These are phyloP conservation scores for Danaus plexippus DNA, from an alignment of 1,140 invertebrate species.

Conservation along the genomic window DNA sequence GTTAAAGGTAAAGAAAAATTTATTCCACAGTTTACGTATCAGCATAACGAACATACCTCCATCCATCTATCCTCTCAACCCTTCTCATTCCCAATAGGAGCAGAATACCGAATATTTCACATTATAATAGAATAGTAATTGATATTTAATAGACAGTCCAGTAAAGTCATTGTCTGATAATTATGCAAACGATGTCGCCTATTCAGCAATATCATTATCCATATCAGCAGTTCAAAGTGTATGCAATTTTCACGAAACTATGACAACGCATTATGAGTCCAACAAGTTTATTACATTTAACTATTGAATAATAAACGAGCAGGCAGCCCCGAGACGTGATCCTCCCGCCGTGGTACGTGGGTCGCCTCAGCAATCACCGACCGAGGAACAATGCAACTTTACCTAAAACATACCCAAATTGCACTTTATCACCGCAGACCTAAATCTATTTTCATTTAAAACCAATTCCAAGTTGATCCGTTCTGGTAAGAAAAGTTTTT, in stretches of 20 bases:
- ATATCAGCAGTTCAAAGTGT: slow-evolving; percentile 19
- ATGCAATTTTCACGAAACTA: slow-evolving; percentile 25
- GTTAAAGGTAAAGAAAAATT: no score
- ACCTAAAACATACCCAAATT: slow-evolving; percentile 36
- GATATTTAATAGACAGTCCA: no score
- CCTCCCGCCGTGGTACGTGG: slow-evolving; percentile 38
- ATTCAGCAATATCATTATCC: slow-evolving; percentile 6
- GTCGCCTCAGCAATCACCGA: slow-evolving; percentile 29
- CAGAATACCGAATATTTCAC: no score
- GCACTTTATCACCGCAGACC: slow-evolving; percentile 35
- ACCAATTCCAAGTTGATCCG: slow-evolving; percentile 28
- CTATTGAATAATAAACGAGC: slow-evolving; percentile 59
- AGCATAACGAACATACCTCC: no score
- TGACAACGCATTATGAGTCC: slow-evolving; percentile 29
- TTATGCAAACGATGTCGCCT: no score
- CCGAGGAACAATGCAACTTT: slow-evolving; percentile 29
- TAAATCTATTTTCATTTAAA: slow-evolving; percentile 24
- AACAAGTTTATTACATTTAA: slow-evolving; percentile 56
- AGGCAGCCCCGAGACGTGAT: slow-evolving; percentile 46
- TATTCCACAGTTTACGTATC: no score
- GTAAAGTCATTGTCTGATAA: no score
- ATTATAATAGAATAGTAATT: no score
- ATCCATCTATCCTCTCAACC: no score
- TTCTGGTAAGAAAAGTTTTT: slow-evolving; percentile 30
- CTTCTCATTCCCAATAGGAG: no score